These are phyloP conservation scores for Leptinotarsa haldemani DNA, from an alignment of 2,888 invertebrate species.

Conservation along the genomic window DNA sequence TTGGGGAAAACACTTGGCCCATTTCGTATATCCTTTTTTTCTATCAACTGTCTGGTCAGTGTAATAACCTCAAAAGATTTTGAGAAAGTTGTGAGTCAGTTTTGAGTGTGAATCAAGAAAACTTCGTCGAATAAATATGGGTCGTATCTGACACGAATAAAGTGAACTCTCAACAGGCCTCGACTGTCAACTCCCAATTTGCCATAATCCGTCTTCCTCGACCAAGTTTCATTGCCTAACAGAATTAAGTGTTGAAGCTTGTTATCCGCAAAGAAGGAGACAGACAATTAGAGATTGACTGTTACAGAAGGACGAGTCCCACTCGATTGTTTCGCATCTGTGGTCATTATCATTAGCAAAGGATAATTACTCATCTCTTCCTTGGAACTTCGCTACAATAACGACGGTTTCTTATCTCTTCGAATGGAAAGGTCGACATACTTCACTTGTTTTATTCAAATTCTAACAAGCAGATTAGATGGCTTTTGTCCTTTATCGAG, in stretches of 20 bases:
- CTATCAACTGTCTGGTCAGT: too few relatives aligned
- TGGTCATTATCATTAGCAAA: conserved; percentile 53
- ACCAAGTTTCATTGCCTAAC: conserved; percentile 32
- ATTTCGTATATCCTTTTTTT: too few relatives aligned
- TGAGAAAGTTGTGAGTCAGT: too few relatives aligned
- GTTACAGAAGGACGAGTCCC: conserved; percentile 41
- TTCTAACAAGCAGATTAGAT: conserved; percentile 41
- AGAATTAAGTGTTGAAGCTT: conserved; percentile 49
- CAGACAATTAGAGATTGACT: conserved; percentile 49
- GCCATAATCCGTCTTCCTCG: conserved; percentile 13
- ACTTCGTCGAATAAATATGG: too few relatives aligned
- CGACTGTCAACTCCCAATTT: conserved; percentile 13
- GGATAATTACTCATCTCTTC: conserved; percentile 50
- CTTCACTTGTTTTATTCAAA: conserved; percentile 49
- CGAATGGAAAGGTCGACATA: conserved; percentile 38
- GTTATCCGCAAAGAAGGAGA: conserved; percentile 44
- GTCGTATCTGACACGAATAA: not conserved
- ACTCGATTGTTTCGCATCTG: conserved; percentile 54
- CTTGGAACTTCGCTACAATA: conserved; percentile 42
- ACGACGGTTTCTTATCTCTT: conserved; percentile 49
- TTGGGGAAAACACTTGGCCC: too few relatives aligned
- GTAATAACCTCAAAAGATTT: too few relatives aligned
- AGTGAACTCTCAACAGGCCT: not conserved
- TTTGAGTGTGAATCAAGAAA: too few relatives aligned
- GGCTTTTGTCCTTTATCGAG: conserved; percentile 30